phyloP scores from a whole-genome alignment of 1,140 invertebrate genomes.

The Batillaria attramentaria region DNA sequence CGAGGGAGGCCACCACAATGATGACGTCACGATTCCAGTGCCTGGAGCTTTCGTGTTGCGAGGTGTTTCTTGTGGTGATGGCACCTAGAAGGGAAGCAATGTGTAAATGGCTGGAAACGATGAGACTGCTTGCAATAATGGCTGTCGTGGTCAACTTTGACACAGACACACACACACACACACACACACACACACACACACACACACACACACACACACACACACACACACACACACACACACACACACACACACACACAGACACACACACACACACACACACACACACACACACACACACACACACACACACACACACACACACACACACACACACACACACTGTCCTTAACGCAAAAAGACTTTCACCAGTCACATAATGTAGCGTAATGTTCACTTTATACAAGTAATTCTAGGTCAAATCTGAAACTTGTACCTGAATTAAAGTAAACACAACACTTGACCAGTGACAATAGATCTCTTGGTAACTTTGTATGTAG shows the following conservation, averaged over 20 bases:
- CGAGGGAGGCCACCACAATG: too few species aligned
- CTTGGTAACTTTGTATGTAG: background rate
- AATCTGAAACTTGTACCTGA: background rate
- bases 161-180: slow-evolving; percentile 11
- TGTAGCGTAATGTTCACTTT: background rate
- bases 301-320: slow-evolving; percentile 2
- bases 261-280: slow-evolving; percentile 8
- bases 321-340: background rate
- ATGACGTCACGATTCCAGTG: too few species aligned
- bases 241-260: slow-evolving; percentile 16
- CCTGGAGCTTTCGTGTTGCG: too few species aligned
- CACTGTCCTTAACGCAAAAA: background rate
- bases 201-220: slow-evolving; percentile 1
- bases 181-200: slow-evolving; percentile 13
- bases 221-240: slow-evolving; percentile 14
- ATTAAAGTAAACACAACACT: background rate
- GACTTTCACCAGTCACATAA: background rate
- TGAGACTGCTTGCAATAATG: too few species aligned
- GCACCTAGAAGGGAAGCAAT: too few species aligned
- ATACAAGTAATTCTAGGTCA: background rate
- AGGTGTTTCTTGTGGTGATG: too few species aligned
- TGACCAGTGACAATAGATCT: background rate
- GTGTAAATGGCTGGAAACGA: too few species aligned
- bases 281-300: slow-evolving; percentile 13
- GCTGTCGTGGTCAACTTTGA: background rate